These are phyloP conservation scores for Dynastes grantii DNA, from an alignment of 2,888 invertebrate genomes.

Conservation along the genomic window DNA sequence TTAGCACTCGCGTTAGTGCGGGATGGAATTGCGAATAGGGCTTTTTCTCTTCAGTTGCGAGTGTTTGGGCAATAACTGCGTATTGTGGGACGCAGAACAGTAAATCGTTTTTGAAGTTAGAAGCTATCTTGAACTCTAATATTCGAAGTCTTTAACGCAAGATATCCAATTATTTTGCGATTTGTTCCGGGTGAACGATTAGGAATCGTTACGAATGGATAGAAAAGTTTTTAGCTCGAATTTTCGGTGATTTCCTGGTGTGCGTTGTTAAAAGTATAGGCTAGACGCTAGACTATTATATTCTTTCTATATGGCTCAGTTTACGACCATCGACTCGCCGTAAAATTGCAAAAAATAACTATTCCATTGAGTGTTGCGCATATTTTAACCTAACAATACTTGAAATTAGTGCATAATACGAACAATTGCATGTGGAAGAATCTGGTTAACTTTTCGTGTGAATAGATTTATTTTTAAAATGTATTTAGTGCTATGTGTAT, in stretches of 20 bases:
- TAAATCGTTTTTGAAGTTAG: neutral
- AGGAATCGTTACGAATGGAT: neutral
- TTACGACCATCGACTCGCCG: neutral
- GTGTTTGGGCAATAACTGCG: neutral
- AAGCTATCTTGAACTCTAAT: too few relatives aligned
- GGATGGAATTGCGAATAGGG: neutral
- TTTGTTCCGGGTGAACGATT: slow-evolving; percentile 26
- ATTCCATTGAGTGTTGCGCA: slow-evolving; percentile 6
- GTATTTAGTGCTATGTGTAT: too few relatives aligned
- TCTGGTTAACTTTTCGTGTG: neutral
- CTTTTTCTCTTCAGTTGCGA: neutral
- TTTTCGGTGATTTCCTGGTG: slow-evolving; percentile 11
- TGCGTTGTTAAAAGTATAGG: neutral
- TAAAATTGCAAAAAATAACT: slow-evolving; percentile 32
- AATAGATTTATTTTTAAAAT: too few relatives aligned
- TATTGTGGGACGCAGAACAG: neutral
- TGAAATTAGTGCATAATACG: neutral
- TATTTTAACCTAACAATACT: slow-evolving; percentile 1
- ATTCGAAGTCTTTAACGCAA: neutral
- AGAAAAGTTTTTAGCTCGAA: neutral
- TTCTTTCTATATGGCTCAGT: neutral
- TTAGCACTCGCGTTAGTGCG: neutral
- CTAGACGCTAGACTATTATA: neutral
- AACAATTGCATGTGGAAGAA: neutral
- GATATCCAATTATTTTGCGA: slow-evolving; percentile 13